phyloP scores from a whole-genome alignment of 2,888 invertebrate species.

The Scaptomyza caliginosa region DNA sequence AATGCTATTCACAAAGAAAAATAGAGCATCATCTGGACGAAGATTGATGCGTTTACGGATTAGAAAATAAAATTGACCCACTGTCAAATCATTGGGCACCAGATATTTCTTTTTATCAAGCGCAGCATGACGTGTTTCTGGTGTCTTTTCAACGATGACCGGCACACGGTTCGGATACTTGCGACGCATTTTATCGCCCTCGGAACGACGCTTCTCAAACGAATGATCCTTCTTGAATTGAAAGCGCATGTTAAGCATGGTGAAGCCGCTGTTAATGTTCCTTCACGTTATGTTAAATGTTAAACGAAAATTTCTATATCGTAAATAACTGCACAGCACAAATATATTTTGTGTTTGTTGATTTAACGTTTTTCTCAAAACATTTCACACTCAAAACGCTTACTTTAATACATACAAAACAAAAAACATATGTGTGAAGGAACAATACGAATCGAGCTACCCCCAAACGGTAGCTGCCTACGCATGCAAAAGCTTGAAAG shows the following conservation, averaged over 20 bases:
- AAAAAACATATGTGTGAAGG: neutral
- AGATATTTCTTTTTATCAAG: slow-evolving; percentile 98
- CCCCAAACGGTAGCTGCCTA: neutral
- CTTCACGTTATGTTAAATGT: neutral
- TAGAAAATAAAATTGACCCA: slow-evolving; percentile 98
- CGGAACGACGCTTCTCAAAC: slow-evolving; percentile 97
- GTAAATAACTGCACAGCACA: neutral
- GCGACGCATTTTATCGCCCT: slow-evolving; percentile 96
- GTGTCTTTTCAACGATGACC: slow-evolving; percentile 98
- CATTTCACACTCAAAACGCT: slow-evolving; percentile 8
- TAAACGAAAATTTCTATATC: neutral
- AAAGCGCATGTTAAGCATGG: slow-evolving; percentile 92
- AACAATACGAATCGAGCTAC: slow-evolving; percentile 12
- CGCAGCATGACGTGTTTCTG: slow-evolving; percentile 95
- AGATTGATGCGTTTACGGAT: slow-evolving; percentile 97
- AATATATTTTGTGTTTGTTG: slow-evolving; percentile 14
- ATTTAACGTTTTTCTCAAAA: neutral
- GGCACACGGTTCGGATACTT: slow-evolving; percentile 98
- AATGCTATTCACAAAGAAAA: slow-evolving; percentile 98
- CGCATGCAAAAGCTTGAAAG: slow-evolving; percentile 19
- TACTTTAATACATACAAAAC: no score
- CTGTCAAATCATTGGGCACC: slow-evolving; percentile 97
- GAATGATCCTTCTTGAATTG: slow-evolving; percentile 98
- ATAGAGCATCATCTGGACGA: slow-evolving; percentile 96
- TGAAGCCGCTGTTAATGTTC: slow-evolving; percentile 6